These are phyloP conservation scores for Nomada goodeniana DNA, from an alignment of 2,888 invertebrate species.

Conservation along the genomic window DNA sequence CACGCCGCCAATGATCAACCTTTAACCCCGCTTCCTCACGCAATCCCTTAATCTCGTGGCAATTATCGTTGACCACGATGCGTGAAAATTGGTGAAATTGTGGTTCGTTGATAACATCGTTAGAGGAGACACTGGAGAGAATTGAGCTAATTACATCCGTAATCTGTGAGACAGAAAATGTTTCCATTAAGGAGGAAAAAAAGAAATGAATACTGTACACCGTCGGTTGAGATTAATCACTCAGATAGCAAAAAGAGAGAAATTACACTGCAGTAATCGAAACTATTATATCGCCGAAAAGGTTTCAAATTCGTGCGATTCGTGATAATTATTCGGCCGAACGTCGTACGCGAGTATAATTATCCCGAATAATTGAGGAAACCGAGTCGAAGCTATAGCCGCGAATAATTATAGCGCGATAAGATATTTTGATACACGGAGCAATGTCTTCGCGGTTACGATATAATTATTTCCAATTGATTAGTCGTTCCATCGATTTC, in stretches of 20 bases:
- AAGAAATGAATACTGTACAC: neutral
- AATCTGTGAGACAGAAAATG: neutral
- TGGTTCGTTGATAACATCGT: conserved; percentile 56
- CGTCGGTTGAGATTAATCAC: neutral
- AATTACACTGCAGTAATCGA: conserved; percentile 3
- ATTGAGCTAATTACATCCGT: conserved; percentile 44
- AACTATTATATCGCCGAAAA: neutral
- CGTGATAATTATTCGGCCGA: neutral
- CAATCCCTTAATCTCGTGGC: conserved; percentile 40
- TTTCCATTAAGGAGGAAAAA: neutral
- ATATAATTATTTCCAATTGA: neutral
- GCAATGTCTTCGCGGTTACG: neutral
- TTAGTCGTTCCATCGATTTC: neutral
- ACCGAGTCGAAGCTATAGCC: neutral
- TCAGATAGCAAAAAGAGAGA: neutral
- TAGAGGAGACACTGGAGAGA: conserved; percentile 39
- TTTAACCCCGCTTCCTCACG: conserved; percentile 28
- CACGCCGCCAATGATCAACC: neutral
- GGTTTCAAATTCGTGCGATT: conserved; percentile 5
- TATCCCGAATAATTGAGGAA: conserved; percentile 16
- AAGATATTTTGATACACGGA: neutral
- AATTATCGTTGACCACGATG: conserved; percentile 58
- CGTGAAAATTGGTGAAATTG: conserved; percentile 57
- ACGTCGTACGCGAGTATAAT: neutral
- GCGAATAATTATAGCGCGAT: neutral